Evolutionary conservation across 2,888 invertebrate species (phyloP).

Genomic region (Trissoscelio sp.): DNA sequence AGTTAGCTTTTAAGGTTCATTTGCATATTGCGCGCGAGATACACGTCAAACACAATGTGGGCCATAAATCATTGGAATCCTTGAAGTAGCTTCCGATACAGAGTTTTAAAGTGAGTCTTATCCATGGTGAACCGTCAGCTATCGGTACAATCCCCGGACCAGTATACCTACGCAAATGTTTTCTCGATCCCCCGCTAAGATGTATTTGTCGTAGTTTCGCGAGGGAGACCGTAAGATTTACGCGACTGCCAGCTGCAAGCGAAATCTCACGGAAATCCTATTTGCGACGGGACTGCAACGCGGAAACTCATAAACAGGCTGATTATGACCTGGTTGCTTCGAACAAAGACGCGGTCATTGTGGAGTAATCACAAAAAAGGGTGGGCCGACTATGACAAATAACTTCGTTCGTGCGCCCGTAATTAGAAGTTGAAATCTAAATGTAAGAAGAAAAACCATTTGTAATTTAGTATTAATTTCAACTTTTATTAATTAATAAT

Average conservation of each 20-base stretch:
- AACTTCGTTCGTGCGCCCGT: not conserved
- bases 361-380: constrained; percentile 8
- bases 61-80: constrained; percentile 39
- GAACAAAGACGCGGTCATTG: constrained; percentile 20
- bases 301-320: constrained; percentile 41
- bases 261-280: constrained; percentile 35
- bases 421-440: not conserved
- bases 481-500: too few species aligned
- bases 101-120: constrained; percentile 29
- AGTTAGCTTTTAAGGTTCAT: constrained; percentile 25
- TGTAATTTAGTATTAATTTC: too few species aligned
- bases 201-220: constrained; percentile 58
- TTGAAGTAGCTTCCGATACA: constrained; percentile 42
- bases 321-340: constrained; percentile 22
- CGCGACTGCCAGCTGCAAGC: constrained; percentile 33
- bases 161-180: constrained; percentile 76
- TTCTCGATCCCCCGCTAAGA: constrained; percentile 69
- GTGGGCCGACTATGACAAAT: constrained; percentile 4
- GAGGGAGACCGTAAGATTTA: constrained; percentile 54
- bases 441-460: too few species aligned
- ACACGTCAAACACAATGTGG: not conserved
- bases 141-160: constrained; percentile 68
- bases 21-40: constrained; percentile 7
- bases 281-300: constrained; percentile 26
- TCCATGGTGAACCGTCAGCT: not conserved